A percentile compares a stretch with the other conserved stretches of the same genome.
Evolutionary conservation across 2,888 invertebrate species (phyloP).

Genomic region (Abrostola tripartita): DNA sequence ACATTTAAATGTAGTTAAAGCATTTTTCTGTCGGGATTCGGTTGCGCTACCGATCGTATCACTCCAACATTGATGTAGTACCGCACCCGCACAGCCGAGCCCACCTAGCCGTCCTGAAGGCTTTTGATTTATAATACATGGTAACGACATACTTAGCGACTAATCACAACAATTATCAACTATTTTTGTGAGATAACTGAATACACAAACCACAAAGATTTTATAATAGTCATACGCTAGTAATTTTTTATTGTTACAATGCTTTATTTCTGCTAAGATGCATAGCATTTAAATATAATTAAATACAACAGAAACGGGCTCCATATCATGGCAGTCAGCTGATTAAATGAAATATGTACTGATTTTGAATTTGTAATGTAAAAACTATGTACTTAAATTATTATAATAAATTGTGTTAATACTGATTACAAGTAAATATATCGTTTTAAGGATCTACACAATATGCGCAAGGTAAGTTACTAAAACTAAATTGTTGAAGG

Average conservation of each 20-base stretch:
- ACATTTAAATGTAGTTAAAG: constrained; percentile 87
- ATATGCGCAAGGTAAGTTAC: constrained; percentile 27
- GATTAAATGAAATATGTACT: constrained; percentile 23
- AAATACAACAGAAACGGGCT: constrained; percentile 9
- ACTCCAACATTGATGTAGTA: constrained; percentile 21
- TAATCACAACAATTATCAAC: constrained; percentile 82
- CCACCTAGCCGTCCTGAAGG: constrained; percentile 85
- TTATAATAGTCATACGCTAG: constrained; percentile 25
- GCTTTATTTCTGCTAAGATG: constrained; percentile 13
- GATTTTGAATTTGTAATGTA: too few species aligned
- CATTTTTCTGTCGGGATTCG: constrained; percentile 80
- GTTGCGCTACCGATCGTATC: constrained; percentile 57
- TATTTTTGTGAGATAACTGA: constrained; percentile 58
- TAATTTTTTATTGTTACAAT: constrained; percentile 27
- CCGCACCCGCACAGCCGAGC: constrained; percentile 62
- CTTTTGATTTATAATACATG: constrained; percentile 77
- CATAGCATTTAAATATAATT: constrained; percentile 9
- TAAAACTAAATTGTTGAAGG: constrained; percentile 32
- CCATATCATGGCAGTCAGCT: constrained; percentile 16
- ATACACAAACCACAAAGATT: constrained; percentile 56
- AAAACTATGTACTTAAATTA: not conserved
- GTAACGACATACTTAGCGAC: constrained; percentile 79
- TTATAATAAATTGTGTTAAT: constrained; percentile 26
- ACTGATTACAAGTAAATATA: constrained; percentile 42
- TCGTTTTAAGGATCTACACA: constrained; percentile 31